phyloP scores from a whole-genome alignment of 2,888 invertebrate species.

The Cynaeus angustus region DNA sequence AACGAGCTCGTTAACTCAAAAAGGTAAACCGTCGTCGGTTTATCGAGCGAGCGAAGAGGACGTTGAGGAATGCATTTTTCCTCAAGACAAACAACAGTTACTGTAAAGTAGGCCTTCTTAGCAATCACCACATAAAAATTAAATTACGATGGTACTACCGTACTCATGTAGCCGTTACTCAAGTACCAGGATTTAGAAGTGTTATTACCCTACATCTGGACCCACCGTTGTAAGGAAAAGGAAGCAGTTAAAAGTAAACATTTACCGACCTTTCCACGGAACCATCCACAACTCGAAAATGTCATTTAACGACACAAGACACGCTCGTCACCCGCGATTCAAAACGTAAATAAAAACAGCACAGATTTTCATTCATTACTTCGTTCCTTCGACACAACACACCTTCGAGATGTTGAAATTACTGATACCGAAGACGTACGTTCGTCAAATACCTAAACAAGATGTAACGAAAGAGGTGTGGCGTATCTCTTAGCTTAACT shows the following conservation, averaged over 20 bases:
- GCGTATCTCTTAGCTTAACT: constrained; percentile 25
- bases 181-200: constrained; percentile 14
- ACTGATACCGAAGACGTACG: constrained; percentile 33
- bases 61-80: constrained; percentile 47
- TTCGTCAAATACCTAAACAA: constrained; percentile 32
- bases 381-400: constrained; percentile 26
- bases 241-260: no score
- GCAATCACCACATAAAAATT: constrained; percentile 49
- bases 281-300: neutral
- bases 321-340: constrained; percentile 10
- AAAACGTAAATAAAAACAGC: constrained; percentile 9
- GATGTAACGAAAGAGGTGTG: constrained; percentile 38
- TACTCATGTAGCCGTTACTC: constrained; percentile 43
- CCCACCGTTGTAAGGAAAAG: neutral
- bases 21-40: neutral
- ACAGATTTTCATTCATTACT: constrained; percentile 40
- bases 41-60: neutral
- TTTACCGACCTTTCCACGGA: neutral
- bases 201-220: constrained; percentile 27
- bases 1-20: neutral
- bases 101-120: constrained; percentile 45
- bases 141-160: constrained; percentile 43
- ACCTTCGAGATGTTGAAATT: constrained; percentile 44
- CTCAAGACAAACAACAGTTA: constrained; percentile 46
- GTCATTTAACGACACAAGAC: neutral